Conservation (phyloP, 2,888 invertebrate genomes). For the Leptarthrus brevirostris region DNA sequence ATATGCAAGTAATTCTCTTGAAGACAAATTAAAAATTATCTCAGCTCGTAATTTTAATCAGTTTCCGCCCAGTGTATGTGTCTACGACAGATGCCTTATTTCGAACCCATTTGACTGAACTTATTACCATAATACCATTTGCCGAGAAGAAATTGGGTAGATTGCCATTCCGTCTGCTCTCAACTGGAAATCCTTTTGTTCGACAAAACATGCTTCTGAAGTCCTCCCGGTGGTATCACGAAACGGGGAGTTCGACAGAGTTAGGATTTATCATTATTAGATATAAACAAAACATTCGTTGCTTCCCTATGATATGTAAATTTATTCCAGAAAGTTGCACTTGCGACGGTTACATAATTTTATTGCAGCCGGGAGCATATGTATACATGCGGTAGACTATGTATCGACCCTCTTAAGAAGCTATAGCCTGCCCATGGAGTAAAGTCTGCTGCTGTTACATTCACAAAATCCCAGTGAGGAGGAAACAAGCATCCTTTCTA, state of each 20-base stretch:
- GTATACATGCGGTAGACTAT: background rate
- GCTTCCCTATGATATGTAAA: constrained; percentile 13
- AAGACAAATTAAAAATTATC: constrained; percentile 18
- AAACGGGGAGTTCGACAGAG: background rate
- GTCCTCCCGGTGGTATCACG: background rate
- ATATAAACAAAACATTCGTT: constrained; percentile 17
- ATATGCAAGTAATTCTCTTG: constrained; percentile 4
- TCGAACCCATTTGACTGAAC: constrained; percentile 24
- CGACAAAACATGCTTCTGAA: background rate
- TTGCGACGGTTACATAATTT: background rate
- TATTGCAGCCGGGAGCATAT: constrained; percentile 1
- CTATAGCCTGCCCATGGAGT: background rate
- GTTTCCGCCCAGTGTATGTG: constrained; percentile 8
- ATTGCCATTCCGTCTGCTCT: background rate
- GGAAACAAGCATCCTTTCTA: constrained; percentile 9
- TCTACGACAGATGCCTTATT: constrained; percentile 32
- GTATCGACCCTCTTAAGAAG: constrained; percentile 15
- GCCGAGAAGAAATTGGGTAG: constrained; percentile 6
- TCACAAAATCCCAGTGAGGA: background rate
- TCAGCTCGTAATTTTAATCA: constrained; percentile 29
- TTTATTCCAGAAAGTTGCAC: constrained; percentile 25
- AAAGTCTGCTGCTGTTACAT: background rate
- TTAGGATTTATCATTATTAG: constrained; percentile 13
- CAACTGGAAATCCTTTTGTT: background rate
- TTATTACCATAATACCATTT: constrained; percentile 32